Base-by-base conservation (phyloP, 2,888 invertebrate species). In the Danaus chrysippus region DNA sequence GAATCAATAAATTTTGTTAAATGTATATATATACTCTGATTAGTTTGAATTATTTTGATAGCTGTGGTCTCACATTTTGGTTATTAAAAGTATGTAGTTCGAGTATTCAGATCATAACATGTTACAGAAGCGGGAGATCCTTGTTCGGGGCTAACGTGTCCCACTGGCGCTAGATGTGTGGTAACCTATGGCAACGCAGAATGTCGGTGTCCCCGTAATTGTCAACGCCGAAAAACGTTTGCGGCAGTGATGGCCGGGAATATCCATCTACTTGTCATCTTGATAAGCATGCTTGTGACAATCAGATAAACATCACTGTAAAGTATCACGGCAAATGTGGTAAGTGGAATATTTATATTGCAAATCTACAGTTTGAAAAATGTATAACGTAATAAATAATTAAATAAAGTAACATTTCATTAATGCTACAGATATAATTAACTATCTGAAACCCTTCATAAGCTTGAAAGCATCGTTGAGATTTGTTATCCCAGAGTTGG, bases 221-320 rank as follows among this genome's bases (percentile, higher is more conserved):
- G 91, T 67, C 95, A 95, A 68, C 93, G 93, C 79, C 94, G 95
- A 74, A 94, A 96, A 75, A 95, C 5, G 96, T 96, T 10, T 97
- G 97, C 77, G 97, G 96, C 23, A 96, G 96, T 13, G 97, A 97
- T 81, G 96, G 96, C 8, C 93, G 94, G 73, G 93, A 97, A 68
- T 97, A 97, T 84, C 93, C 96, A 44, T 97, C 96, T 77, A 94
- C 95, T 46, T 97, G 97, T 78, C 95, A 96, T 81, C 95, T 97
- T 93, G 94, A 95, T 76, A 93, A 94, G 73, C 93, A 94, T 49
- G 94, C 97, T 2, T 98, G 98, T 82, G 92, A 93, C 67, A 93
- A 93, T 72, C 93, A 94, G 69, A 91, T 93, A 66, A 95, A 96
- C 78, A 93, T 97, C 71, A 94, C 94, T 19, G 93, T 97, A 70